Evolutionary conservation across 2,888 invertebrate species (phyloP).

Genomic region (Drosophila acutilabella): DNA sequence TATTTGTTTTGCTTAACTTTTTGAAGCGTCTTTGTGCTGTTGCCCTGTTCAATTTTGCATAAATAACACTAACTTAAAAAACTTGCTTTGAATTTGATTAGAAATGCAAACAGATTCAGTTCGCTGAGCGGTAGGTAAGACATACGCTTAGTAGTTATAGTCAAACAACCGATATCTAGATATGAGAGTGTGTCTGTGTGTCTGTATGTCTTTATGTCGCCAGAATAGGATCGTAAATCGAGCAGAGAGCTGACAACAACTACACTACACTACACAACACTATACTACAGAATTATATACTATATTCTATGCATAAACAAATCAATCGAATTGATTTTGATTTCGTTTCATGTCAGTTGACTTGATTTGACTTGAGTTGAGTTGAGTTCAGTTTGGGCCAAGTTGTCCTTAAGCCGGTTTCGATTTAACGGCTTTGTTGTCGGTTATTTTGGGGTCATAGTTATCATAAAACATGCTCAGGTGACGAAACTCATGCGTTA

Average conservation of each 20-base stretch:
- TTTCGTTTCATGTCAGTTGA: slow-evolving; percentile 16
- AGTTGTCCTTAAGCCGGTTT: slow-evolving; percentile 76
- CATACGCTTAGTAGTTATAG: not conserved
- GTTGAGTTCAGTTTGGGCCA: slow-evolving; percentile 20
- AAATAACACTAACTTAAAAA: slow-evolving; percentile 79
- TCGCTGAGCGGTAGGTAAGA: slow-evolving; percentile 12
- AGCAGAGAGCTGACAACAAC: slow-evolving; percentile 30
- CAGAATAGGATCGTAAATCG: slow-evolving; percentile 43
- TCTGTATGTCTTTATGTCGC: not conserved
- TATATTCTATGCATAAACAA: slow-evolving; percentile 18
- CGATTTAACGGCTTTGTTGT: slow-evolving; percentile 27
- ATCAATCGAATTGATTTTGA: slow-evolving; percentile 27
- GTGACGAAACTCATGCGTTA: slow-evolving; percentile 44
- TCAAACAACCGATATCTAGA: no score
- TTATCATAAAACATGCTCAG: slow-evolving; percentile 61
- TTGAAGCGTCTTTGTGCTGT: slow-evolving; percentile 20
- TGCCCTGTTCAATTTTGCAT: slow-evolving; percentile 63
- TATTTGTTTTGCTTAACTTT: not conserved
- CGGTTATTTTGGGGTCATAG: slow-evolving; percentile 59
- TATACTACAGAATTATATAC: not conserved
- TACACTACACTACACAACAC: not conserved
- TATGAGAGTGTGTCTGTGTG: slow-evolving; percentile 49
- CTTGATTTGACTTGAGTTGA: not conserved
- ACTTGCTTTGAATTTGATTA: slow-evolving; percentile 75
- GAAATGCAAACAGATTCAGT: slow-evolving; percentile 20